Conservation (phyloP, 2,113 vertebrate species). For the Suricata suricatta region DNA sequence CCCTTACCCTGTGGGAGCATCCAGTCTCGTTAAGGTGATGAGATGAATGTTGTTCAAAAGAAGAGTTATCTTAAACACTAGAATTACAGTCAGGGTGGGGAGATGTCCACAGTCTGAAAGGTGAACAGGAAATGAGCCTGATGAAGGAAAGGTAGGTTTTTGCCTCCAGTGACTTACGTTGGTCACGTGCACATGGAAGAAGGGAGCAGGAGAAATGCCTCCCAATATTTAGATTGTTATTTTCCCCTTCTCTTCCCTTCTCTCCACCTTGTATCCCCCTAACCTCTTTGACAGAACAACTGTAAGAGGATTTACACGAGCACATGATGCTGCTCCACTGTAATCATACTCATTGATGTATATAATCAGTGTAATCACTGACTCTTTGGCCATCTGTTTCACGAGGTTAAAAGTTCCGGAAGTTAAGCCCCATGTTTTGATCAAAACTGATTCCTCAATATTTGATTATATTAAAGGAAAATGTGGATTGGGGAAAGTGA, state of each 20-base stretch:
- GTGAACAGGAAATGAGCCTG: neutral
- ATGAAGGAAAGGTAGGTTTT: neutral
- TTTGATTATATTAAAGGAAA: neutral
- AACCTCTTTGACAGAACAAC: neutral
- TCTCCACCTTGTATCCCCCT: neutral
- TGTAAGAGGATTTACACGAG: neutral
- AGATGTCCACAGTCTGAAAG: neutral
- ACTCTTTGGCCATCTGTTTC: neutral
- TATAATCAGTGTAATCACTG: neutral
- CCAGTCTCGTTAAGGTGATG: neutral
- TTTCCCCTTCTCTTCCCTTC: neutral
- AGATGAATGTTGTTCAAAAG: neutral
- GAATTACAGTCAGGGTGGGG: neutral
- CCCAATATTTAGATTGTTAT: neutral
- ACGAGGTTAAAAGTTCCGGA: neutral
- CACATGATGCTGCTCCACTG: neutral
- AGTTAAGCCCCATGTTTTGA: neutral
- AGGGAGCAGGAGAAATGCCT: neutral
- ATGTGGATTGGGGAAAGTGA: neutral
- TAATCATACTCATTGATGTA: too few species aligned
- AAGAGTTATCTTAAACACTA: neutral
- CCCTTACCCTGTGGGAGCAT: too few species aligned
- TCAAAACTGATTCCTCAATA: neutral
- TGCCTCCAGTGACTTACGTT: neutral
- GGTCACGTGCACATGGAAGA: neutral